Conservation (phyloP, 2,888 invertebrate genomes). For the Nymphalis urticae region DNA sequence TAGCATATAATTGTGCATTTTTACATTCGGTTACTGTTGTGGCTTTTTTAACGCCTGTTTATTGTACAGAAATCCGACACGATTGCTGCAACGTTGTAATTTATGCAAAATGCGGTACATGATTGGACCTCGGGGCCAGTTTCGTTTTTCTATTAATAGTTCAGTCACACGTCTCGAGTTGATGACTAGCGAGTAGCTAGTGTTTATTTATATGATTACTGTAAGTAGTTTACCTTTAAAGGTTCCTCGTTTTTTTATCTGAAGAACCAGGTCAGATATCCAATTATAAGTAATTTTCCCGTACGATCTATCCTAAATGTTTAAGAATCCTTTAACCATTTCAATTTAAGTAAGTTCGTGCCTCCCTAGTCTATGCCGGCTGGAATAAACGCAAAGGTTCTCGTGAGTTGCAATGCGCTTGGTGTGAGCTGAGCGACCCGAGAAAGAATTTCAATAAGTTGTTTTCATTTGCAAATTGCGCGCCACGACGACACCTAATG, state of each 20-base stretch:
- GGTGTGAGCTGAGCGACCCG: constrained; percentile 52
- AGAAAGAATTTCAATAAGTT: constrained; percentile 81
- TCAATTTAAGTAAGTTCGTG: constrained; percentile 27
- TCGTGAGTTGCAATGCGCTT: constrained; percentile 37
- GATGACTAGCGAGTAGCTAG: constrained; percentile 10
- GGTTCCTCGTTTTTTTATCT: neutral
- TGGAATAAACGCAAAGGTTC: constrained; percentile 41
- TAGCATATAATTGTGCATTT: constrained; percentile 76
- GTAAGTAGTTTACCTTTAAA: constrained; percentile 14
- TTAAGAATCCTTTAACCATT: constrained; percentile 22
- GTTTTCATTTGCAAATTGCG: constrained; percentile 81
- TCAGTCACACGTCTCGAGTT: constrained; percentile 46
- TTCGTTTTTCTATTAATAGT: constrained; percentile 54
- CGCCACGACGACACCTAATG: constrained; percentile 76
- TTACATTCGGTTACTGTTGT: constrained; percentile 68
- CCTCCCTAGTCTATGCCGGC: constrained; percentile 50
- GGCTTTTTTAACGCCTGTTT: constrained; percentile 70
- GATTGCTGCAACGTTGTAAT: constrained; percentile 66
- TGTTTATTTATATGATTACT: constrained; percentile 8
- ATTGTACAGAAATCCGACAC: constrained; percentile 72
- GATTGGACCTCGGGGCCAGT: constrained; percentile 56
- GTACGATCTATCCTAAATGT: neutral
- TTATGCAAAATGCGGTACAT: constrained; percentile 74
- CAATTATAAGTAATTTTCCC: constrained; percentile 4
- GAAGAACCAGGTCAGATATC: neutral